Conservation (phyloP, 1,140 invertebrate genomes). For the Euura saliciscinereae region DNA sequence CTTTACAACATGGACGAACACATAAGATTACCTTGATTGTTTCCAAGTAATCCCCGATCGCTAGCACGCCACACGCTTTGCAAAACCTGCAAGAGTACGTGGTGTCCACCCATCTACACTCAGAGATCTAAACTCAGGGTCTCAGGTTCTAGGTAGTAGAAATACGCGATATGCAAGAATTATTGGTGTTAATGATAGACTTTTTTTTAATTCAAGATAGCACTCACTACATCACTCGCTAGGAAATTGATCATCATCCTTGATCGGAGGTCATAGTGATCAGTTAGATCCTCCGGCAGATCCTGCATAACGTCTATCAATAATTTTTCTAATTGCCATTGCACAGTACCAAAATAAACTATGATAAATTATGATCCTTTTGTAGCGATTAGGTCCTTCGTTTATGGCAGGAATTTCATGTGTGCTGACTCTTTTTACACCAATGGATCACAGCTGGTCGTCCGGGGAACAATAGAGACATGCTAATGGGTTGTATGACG, state of each 20-base stretch:
- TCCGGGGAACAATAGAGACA: not conserved
- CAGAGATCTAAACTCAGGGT: not conserved
- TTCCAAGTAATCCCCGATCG: not conserved
- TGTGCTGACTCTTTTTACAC: not conserved
- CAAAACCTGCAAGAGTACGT: not conserved
- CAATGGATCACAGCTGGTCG: not conserved
- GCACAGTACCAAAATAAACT: too few species aligned
- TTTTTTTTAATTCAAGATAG: not conserved
- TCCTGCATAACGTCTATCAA: too few species aligned
- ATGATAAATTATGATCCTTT: too few species aligned
- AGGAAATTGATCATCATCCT: not conserved
- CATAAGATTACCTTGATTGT: not conserved
- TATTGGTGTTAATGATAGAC: not conserved
- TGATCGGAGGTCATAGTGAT: not conserved
- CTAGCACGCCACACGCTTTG: not conserved
- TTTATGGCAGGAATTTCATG: too few species aligned
- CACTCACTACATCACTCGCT: not conserved
- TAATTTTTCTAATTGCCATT: too few species aligned
- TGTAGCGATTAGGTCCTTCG: too few species aligned
- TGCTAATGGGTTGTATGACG: slow-evolving; percentile 2
- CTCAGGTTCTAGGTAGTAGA: not conserved
- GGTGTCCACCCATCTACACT: not conserved
- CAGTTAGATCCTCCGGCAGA: too few species aligned
- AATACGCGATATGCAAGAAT: not conserved
- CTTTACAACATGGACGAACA: too few species aligned